phyloP scores from a whole-genome alignment of 2,888 invertebrate genomes.

The Neoaliturus tenellus region DNA sequence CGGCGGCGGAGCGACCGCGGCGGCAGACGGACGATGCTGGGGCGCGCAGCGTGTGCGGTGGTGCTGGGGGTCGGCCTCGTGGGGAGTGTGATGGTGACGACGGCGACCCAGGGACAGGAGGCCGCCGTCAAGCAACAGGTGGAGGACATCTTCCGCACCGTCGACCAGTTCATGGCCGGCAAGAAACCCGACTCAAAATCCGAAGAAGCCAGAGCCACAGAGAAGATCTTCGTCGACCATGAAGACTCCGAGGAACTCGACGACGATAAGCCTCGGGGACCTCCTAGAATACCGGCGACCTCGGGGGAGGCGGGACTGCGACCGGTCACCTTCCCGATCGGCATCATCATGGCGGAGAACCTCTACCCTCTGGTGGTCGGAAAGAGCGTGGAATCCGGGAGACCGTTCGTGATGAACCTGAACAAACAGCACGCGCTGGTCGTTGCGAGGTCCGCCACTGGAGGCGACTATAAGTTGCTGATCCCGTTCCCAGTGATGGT shows the following conservation, averaged over 20 bases:
- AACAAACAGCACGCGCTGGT: slow-evolving; percentile 16
- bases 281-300: neutral
- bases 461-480: slow-evolving; percentile 31
- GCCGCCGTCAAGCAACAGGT: slow-evolving; percentile 31
- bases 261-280: neutral
- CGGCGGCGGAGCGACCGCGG: neutral
- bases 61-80: neutral
- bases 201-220: neutral
- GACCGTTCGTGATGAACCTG: slow-evolving; percentile 20
- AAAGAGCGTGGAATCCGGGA: slow-evolving; percentile 25
- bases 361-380: slow-evolving; percentile 42
- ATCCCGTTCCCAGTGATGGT: slow-evolving; percentile 42
- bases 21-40: slow-evolving; percentile 4
- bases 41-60: neutral
- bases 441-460: neutral
- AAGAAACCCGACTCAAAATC: neutral
- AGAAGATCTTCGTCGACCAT: neutral
- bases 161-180: neutral
- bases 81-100: neutral
- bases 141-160: slow-evolving; percentile 22
- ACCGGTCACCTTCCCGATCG: neutral
- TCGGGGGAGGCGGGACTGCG: neutral
- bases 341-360: slow-evolving; percentile 12
- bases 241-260: neutral
- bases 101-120: neutral